phyloP scores from a whole-genome alignment of 2,797 vertebrate species.

The Lophura swinhoii region DNA sequence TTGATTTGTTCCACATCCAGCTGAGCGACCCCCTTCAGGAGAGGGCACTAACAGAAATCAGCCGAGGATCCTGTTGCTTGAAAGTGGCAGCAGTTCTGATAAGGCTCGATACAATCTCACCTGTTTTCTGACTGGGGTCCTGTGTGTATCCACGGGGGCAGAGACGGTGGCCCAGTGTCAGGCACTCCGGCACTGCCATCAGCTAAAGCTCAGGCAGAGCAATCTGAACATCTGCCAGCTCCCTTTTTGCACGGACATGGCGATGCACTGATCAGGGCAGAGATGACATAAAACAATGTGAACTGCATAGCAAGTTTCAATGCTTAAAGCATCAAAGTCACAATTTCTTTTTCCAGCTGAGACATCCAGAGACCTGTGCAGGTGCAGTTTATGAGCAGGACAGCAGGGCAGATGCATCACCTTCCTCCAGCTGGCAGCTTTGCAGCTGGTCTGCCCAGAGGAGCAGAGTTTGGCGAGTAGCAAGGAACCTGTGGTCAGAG shows the following conservation, averaged over 20 bases:
- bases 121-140: slow-evolving; percentile 22
- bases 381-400: neutral
- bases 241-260: neutral
- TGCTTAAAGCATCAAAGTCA: neutral
- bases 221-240: neutral
- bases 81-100: slow-evolving; percentile 19
- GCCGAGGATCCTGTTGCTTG: slow-evolving; percentile 11
- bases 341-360: neutral
- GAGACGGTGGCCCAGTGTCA: neutral
- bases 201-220: fast-evolving
- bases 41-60: neutral
- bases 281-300: neutral
- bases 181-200: slow-evolving; percentile 12
- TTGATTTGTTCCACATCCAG: neutral
- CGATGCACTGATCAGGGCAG: neutral
- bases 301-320: neutral
- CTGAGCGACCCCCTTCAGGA: neutral
- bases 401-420: neutral
- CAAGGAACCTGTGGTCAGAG: neutral
- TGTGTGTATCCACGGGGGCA: neutral
- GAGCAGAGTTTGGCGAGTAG: neutral
- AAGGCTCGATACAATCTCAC: slow-evolving; percentile 34
- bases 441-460: neutral
- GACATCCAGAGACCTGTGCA: neutral
- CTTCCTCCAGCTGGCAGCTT: fast-evolving